Base-by-base conservation (phyloP, 2,888 invertebrate genomes). In the Apeira syringaria region DNA sequence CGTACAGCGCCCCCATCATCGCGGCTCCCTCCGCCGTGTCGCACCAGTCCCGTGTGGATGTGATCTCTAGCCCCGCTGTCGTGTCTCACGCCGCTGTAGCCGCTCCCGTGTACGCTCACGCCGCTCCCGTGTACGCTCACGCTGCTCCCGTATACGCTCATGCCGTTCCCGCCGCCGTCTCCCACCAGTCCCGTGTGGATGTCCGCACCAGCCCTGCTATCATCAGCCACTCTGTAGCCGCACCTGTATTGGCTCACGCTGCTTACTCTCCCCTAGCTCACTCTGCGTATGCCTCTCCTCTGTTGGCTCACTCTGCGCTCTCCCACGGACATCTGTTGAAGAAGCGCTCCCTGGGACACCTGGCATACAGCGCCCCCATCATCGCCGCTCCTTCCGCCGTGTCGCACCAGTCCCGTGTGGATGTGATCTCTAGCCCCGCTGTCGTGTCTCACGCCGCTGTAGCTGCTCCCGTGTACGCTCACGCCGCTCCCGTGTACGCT, bases 21-120 rank as follows among this genome's bases (percentile, higher is more conserved):
- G 84, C 86, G 5, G 85, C 86, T 20, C 82, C 91, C 13, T 72
- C 90, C 38, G 82, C 81, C 25, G 88, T 91, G 6, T 89, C 88
- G 1, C 88, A 85, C 63, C 91, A 91, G 64, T 90, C 91, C 56
- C 85, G 87, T 33, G 64, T 75, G 7, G 75, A 73, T 47, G 64
- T 74, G 30, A 60, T 59, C 46, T 59, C 13, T 82, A 76, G 77
- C 59, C 69, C 77, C 34, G 67, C 73, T 31, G 57, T 66, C 9
- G 28, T 59, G 22, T 53, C 64, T 6, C 63, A 68, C 51, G 56
- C 67, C 64, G 56, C 57, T 36, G 59, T 66, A 35, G 47, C 44
- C 13, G 44, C 49, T 20, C 56, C 59, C 12, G 47, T 51, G 10
- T 37, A 39, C 40, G 43, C 38, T 3, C 35, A 43, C 29, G 60